These are phyloP conservation scores for Malacoctenus gilli DNA, from an alignment of 2,797 vertebrate species.

Conservation along the genomic window DNA sequence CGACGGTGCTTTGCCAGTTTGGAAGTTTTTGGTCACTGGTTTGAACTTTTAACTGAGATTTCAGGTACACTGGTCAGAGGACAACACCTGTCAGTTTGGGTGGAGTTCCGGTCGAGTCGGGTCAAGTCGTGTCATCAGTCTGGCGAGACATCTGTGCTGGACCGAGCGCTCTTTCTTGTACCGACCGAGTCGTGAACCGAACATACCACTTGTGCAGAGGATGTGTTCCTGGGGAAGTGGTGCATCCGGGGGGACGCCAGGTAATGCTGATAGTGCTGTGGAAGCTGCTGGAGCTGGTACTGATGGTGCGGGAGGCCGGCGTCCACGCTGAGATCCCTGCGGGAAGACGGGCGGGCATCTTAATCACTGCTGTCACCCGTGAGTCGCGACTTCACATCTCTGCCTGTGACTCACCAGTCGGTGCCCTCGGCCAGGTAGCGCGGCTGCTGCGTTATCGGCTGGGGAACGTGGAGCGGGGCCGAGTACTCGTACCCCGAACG, in stretches of 20 bases:
- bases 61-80: no score
- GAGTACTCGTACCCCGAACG: constrained; percentile 93
- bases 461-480: constrained; percentile 89
- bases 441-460: constrained; percentile 87
- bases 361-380: constrained; percentile 7
- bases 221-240: constrained; percentile 93
- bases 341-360: constrained; percentile 36
- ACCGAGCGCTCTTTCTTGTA: no score
- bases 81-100: no score
- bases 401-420: constrained; percentile 96
- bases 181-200: background rate
- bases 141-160: no score
- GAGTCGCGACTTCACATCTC: constrained; percentile 29
- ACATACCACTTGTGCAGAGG: constrained; percentile 95
- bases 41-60: no score
- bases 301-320: constrained; percentile 88
- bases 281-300: constrained; percentile 94
- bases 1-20: no score
- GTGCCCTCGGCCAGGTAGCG: constrained; percentile 97
- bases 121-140: no score
- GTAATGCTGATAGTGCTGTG: constrained; percentile 98
- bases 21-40: no score
- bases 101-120: no score
- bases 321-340: constrained; percentile 97
- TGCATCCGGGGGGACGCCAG: constrained; percentile 94